Evolutionary conservation across 2,797 vertebrate species (phyloP), one percentile per base, ranked within the genome.

Genomic region (Coracias cyanogaster): DNA sequence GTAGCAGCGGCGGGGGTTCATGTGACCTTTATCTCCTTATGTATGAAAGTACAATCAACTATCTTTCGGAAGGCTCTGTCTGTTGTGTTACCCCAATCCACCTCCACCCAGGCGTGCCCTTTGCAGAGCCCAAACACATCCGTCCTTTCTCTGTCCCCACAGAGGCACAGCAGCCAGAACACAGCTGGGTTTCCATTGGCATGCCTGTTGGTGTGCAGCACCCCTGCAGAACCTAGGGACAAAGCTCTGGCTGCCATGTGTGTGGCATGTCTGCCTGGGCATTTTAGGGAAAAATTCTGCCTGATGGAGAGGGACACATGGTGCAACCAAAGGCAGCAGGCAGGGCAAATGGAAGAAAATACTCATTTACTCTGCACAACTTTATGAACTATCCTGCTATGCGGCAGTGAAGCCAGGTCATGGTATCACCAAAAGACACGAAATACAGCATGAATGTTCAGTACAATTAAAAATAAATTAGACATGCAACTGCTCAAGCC

Each of bases 261-360:
- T 79, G 21, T 92, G 64, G 52, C 57, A 64, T 3, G 3, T 84
- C 43, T 91, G 82, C 73, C 66, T 60, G 57, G 43, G 41, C 18
- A 39, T 45, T 74, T 88, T n/a, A 82, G 37, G 66, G 72, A 58
- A 91, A 79, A 88, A 39, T 52, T 79, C 80, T 78, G 33, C 79
- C 65, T 65, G 71, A 72, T 33, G 28, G 70, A 52, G 37, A 57
- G 33, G 43, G 35, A 86, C 12, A 7, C 2, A 3, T 0, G 1
- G 17, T 55, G 33, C 15, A 19, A 66, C 2, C 8, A 67, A 79
- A 82, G 52, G 54, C 74, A 94, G 61, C 33, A 64, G 26, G 37
- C 52, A 91, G 43, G 31, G n/a, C 70, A 93, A 79, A 55, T 4
- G 7, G 62, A 85, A 89, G 41, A 57, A 94, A 92, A 74, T 41